Conservation (phyloP, 1,140 invertebrate species). For the Brachionus paranguensis region DNA sequence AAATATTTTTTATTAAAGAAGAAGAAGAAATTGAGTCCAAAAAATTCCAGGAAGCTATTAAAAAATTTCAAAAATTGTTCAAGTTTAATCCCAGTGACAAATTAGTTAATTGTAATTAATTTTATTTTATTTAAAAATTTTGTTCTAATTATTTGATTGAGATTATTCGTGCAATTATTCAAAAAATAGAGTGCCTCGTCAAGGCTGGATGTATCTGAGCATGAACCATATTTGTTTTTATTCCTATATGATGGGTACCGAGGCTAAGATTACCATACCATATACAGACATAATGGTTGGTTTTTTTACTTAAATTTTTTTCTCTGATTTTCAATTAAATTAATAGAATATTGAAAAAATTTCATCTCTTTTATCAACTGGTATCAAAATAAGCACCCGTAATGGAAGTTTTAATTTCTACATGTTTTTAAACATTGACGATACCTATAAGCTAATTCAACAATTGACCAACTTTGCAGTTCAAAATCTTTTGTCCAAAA, state of each 20-base stretch:
- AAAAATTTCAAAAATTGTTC: constrained; percentile 82
- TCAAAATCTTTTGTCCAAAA: constrained; percentile 62
- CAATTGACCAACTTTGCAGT: constrained; percentile 93
- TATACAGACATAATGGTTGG: constrained; percentile 61
- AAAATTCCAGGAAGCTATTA: constrained; percentile 70
- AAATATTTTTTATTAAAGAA: constrained; percentile 16
- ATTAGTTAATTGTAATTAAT: constrained; percentile 85
- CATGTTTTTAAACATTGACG: constrained; percentile 77
- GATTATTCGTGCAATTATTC: constrained; percentile 72
- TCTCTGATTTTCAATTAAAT: constrained; percentile 6
- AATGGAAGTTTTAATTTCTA: constrained; percentile 55
- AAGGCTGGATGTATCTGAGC: constrained; percentile 92
- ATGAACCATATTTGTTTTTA: constrained; percentile 93
- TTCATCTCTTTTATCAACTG: constrained; percentile 1
- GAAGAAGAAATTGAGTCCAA: constrained; percentile 64
- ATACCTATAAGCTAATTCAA: constrained; percentile 84
- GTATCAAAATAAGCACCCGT: background rate
- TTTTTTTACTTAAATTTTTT: background rate
- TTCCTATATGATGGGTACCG: constrained; percentile 81
- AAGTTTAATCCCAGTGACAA: constrained; percentile 86
- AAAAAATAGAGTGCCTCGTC: constrained; percentile 80
- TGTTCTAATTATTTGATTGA: constrained; percentile 45
- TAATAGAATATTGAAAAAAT: constrained; percentile 35
- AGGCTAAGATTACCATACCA: constrained; percentile 77
- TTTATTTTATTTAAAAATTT: background rate